Evolutionary conservation across 2,113 vertebrate species (phyloP).

Genomic region (Thalassoma bifasciatum): DNA sequence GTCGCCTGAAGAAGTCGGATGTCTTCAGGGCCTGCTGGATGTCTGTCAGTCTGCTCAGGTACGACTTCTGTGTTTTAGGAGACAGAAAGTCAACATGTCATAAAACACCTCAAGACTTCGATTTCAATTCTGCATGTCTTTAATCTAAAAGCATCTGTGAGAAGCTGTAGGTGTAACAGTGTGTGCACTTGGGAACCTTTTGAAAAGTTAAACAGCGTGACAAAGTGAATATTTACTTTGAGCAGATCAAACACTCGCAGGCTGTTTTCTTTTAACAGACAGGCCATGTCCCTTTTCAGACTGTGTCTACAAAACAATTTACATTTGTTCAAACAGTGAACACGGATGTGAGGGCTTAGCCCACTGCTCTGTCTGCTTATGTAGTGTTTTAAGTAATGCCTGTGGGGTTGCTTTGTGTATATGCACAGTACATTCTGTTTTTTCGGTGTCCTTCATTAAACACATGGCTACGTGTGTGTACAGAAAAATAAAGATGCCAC

Average conservation of each 20-base stretch:
- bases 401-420: background rate
- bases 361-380: constrained; percentile 4
- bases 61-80: constrained; percentile 85
- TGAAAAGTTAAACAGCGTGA: constrained; percentile 41
- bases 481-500: constrained; percentile 35
- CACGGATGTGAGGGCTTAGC: constrained; percentile 22
- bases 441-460: background rate
- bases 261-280: constrained; percentile 18
- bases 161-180: background rate
- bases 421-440: background rate
- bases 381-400: constrained; percentile 5
- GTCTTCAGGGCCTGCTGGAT: constrained; percentile 89
- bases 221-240: constrained; percentile 43
- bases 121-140: background rate
- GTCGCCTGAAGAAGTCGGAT: constrained; percentile 93
- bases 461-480: background rate
- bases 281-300: background rate
- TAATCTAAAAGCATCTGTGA: background rate
- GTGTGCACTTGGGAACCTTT: constrained; percentile 10
- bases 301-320: constrained; percentile 14
- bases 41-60: constrained; percentile 90
- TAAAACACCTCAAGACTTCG: background rate
- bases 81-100: background rate
- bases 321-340: constrained; percentile 33
- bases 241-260: constrained; percentile 29